A percentile compares a stretch with the other conserved stretches of the same genome.
Conservation (phyloP, 2,888 invertebrate genomes). For the Pharmacophagus antenor region DNA sequence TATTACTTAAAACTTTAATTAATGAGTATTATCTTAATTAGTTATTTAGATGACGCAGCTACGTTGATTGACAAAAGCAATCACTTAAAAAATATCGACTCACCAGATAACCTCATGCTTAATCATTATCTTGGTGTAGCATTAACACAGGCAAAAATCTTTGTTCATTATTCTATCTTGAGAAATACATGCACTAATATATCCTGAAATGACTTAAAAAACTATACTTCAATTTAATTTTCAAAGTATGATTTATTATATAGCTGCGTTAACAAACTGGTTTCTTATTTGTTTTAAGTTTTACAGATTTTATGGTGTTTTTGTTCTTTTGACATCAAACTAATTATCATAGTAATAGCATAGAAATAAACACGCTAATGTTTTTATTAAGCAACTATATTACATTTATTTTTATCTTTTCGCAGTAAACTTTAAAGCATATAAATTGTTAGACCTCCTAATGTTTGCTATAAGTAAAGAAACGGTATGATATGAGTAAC, state of each 20-base stretch:
- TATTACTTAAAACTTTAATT: too few relatives aligned
- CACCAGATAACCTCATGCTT: not conserved
- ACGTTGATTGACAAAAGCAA: not conserved
- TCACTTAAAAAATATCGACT: not conserved
- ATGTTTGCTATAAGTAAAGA: constrained; percentile 8
- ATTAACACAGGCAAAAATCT: not conserved
- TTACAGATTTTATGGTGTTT: too few relatives aligned
- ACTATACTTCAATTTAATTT: too few relatives aligned
- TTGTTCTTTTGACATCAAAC: too few relatives aligned
- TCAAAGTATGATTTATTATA: too few relatives aligned
- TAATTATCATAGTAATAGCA: too few relatives aligned
- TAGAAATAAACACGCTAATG: too few relatives aligned
- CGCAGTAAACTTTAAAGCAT: constrained; percentile 4
- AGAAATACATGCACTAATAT: not conserved
- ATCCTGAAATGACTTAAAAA: too few relatives aligned
- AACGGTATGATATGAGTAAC: constrained; percentile 5
- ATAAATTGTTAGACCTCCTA: constrained; percentile 3
- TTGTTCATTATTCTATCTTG: not conserved
- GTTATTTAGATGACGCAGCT: too few relatives aligned
- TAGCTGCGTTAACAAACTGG: too few relatives aligned
- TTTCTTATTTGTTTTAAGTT: too few relatives aligned
- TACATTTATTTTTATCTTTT: constrained; percentile 4
- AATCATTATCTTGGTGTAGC: not conserved
- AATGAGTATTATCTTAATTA: too few relatives aligned
- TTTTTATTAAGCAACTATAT: not conserved